phyloP scores from a whole-genome alignment of 2,113 vertebrate genomes.

The Neolamprologus kungweensis region DNA sequence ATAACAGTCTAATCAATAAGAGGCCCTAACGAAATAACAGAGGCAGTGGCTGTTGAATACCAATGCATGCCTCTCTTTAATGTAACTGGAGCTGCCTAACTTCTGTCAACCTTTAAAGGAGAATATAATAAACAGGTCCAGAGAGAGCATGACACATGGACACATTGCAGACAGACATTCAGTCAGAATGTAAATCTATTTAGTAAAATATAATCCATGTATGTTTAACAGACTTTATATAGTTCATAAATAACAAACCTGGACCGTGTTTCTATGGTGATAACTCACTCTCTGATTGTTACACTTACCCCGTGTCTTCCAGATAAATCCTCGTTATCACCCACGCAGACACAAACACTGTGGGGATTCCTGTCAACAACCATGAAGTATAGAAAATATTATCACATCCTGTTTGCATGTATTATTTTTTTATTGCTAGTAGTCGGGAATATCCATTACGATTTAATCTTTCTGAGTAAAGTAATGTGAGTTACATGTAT shows the following conservation, averaged over 20 bases:
- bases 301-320: constrained; percentile 82
- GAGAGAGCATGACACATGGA: accelerated
- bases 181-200: not conserved
- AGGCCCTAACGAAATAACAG: not conserved
- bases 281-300: not conserved
- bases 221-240: not conserved
- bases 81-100: not conserved
- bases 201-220: not conserved
- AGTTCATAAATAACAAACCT: not conserved
- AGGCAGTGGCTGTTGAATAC: not conserved
- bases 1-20: not conserved
- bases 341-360: constrained; percentile 77
- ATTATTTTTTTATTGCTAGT: not conserved
- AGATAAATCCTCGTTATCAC: constrained; percentile 74
- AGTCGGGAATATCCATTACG: not conserved
- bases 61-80: not conserved
- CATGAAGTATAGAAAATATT: not conserved
- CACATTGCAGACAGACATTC: not conserved
- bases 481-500: accelerated
- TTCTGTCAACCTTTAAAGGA: not conserved
- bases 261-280: not conserved
- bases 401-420: not conserved
- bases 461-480: not conserved
- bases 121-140: not conserved
- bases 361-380: constrained; percentile 77